Evolutionary conservation across 2,797 vertebrate genomes (phyloP), one percentile per base, ranked within the genome.

Genomic region (Diglossa cyanea): DNA sequence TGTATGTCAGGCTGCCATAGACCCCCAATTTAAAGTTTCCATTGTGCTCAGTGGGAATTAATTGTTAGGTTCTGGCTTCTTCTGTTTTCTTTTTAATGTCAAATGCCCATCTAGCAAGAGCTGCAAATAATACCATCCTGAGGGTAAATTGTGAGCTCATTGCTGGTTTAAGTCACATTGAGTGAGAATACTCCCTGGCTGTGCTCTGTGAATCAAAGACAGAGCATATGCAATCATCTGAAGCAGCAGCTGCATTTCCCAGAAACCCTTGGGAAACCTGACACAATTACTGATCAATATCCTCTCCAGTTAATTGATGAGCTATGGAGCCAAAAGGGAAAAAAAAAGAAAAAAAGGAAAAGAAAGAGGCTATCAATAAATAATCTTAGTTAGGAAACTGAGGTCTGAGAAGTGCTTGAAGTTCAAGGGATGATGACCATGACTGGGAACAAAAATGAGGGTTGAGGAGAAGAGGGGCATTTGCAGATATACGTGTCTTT

Each of bases 221-320:
- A 88, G 81, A 96, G 87, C 82, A 86, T 96, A 81, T 91, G 88
- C 94, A 91, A 92, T 95, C 93, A 88, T 91, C 77, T 75, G 93
- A 94, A 95, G 58, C 85, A 85, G 94, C 93, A 39, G 91, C 72
- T 10, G 24, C 76, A 55, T 94, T 97, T 95, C 95, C 95, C 96
- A 96, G 94, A 92, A 96, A 92, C 65, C 95, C 92, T 66, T 86
- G 90, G 91, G 90, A 93, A 94, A 92, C 81, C 86, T 93, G 93
- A 95, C 96, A 97, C 95, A 96, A 96, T 96, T 95, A 80, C 93
- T 30, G 55, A 97, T 97, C 97, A 96, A 97, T 97, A 97, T 57
- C 68, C 66, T 96, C 91, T 97, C 91, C 92, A 96, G 88, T 92
- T 97, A 97, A 97, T 88, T 97, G 96, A 97, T 97, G 94, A 96